Percentiles rank a stretch among this genome's conserved stretches.
phyloP scores from a whole-genome alignment of 2,888 invertebrate genomes.

The Nowickia ferox region DNA sequence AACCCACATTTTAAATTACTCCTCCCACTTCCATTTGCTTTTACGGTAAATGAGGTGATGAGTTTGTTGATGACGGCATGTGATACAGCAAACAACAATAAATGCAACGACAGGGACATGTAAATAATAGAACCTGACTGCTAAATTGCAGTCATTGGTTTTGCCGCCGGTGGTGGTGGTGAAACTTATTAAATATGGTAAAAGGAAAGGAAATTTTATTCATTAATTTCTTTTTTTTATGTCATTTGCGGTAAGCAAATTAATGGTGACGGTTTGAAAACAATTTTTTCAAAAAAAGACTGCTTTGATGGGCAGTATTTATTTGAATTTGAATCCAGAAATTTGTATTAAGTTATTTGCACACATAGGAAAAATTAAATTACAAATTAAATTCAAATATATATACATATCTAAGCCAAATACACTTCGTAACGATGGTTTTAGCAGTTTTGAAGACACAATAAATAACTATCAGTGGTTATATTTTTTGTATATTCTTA shows the following conservation, averaged over 20 bases:
- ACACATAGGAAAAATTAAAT: too few species aligned
- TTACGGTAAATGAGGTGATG: background rate
- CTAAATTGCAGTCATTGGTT: slow-evolving; percentile 41
- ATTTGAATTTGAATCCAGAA: too few species aligned
- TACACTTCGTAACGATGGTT: too few species aligned
- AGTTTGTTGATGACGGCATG: slow-evolving; percentile 24
- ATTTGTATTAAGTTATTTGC: too few species aligned
- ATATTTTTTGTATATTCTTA: too few species aligned
- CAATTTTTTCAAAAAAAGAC: background rate
- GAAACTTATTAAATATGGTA: background rate
- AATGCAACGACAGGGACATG: slow-evolving; percentile 27
- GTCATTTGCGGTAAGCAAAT: background rate
- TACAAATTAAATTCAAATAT: too few species aligned
- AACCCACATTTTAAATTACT: slow-evolving; percentile 13
- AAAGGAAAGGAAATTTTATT: slow-evolving; percentile 14
- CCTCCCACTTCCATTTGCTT: background rate
- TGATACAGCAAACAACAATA: slow-evolving; percentile 25
- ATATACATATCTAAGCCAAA: too few species aligned
- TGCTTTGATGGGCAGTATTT: background rate
- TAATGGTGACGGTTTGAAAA: slow-evolving; percentile 16
- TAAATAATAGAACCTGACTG: slow-evolving; percentile 50
- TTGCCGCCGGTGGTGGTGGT: background rate
- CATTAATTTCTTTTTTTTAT: background rate
- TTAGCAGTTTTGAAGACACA: too few species aligned
- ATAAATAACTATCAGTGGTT: too few species aligned